A percentile compares a stretch with the other conserved stretches of the same genome.
Evolutionary conservation across 92 coral and sea anemone genomes (phyloP).

Genomic region (Actinernus sp.): DNA sequence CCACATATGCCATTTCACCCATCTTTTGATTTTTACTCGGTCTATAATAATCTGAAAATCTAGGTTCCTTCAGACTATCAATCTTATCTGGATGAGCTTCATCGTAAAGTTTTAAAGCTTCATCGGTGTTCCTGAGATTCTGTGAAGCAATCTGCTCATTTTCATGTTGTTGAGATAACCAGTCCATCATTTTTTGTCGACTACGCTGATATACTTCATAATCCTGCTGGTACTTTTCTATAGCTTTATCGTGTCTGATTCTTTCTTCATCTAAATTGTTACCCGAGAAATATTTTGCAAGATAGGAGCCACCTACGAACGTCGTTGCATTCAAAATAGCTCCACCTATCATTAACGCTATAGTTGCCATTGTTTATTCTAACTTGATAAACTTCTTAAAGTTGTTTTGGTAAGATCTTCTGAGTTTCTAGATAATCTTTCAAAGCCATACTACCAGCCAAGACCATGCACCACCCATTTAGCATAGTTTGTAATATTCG

Average conservation of each 20-base stretch:
- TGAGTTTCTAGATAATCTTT: slow-evolving; percentile 66
- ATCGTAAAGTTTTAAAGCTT: slow-evolving; percentile 51
- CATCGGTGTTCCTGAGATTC: slow-evolving; percentile 26
- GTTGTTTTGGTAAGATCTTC: no score
- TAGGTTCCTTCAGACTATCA: slow-evolving; percentile 36
- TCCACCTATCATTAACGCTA: slow-evolving; percentile 61
- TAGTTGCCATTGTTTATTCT: slow-evolving; percentile 31
- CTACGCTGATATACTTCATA: slow-evolving; percentile 48
- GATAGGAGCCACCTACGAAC: no score
- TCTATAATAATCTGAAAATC: slow-evolving; percentile 30
- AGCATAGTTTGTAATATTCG: slow-evolving; percentile 43
- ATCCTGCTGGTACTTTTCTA: slow-evolving; percentile 60
- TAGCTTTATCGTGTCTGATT: slow-evolving; percentile 61
- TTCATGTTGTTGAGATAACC: slow-evolving; percentile 14
- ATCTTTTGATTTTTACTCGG: slow-evolving; percentile 40
- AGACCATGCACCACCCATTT: slow-evolving; percentile 49
- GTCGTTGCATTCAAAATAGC: slow-evolving; percentile 58
- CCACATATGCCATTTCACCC: slow-evolving; percentile 56
- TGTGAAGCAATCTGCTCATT: slow-evolving; percentile 17
- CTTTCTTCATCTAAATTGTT: slow-evolving; percentile 11
- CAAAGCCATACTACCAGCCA: slow-evolving; percentile 36
- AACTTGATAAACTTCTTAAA: no score
- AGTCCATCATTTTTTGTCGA: slow-evolving; percentile 36
- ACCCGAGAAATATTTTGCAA: no score
- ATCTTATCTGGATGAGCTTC: no score